Percentiles rank a stretch among this genome's conserved stretches.
Evolutionary conservation across 2,113 vertebrate genomes (phyloP).

Genomic region (Phalacrocorax aristotelis): DNA sequence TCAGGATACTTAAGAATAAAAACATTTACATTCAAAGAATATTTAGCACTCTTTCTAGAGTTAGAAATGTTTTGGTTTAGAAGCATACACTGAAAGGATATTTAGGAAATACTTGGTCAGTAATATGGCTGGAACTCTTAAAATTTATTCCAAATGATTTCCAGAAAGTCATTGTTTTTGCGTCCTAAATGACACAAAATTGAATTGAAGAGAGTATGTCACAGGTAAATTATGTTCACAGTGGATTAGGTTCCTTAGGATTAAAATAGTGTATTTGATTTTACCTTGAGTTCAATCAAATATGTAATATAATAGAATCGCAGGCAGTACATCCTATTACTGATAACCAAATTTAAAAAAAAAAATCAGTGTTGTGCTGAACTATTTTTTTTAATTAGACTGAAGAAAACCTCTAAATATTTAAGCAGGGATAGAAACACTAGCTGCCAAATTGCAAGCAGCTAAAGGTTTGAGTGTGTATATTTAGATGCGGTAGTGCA

Average conservation of each 20-base stretch:
- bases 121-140: neutral
- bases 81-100: neutral
- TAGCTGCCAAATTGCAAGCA: constrained; percentile 38
- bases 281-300: neutral
- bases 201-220: neutral
- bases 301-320: neutral
- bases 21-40: neutral
- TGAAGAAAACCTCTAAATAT: constrained; percentile 34
- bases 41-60: neutral
- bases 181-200: neutral
- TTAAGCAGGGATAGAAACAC: constrained; percentile 5
- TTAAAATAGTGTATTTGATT: neutral
- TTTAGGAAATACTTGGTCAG: neutral
- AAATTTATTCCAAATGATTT: neutral
- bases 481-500: constrained; percentile 26
- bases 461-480: neutral
- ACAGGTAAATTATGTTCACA: neutral
- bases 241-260: neutral
- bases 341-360: neutral
- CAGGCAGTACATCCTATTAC: neutral
- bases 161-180: neutral
- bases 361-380: neutral
- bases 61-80: neutral
- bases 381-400: neutral
- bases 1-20: neutral